A percentile compares a stretch with the other conserved stretches of the same genome.
Conservation (phyloP, 1,140 invertebrate genomes). For the Lineus longissimus region DNA sequence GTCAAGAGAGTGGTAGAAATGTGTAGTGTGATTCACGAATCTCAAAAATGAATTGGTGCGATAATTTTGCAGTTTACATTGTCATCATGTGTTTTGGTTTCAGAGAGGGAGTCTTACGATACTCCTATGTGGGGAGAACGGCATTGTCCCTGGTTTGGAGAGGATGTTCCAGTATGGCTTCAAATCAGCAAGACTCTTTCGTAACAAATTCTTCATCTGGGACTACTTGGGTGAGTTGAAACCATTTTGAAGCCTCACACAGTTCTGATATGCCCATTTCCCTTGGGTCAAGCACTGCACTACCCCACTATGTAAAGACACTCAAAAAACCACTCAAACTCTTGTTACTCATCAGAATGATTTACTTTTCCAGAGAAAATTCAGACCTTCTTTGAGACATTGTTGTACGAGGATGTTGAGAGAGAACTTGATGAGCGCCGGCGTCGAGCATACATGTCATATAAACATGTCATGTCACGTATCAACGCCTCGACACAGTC, state of each 20-base stretch:
- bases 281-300: background rate
- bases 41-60: background rate
- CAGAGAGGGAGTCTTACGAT: constrained; percentile 76
- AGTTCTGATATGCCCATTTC: background rate
- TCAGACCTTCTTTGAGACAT: constrained; percentile 74
- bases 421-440: background rate
- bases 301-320: too few species aligned
- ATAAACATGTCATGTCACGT: background rate
- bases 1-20: too few species aligned
- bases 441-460: background rate
- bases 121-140: constrained; percentile 89
- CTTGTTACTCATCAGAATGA: background rate
- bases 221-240: constrained; percentile 83
- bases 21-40: background rate
- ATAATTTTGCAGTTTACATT: background rate
- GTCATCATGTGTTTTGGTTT: too few species aligned
- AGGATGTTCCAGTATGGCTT: constrained; percentile 86
- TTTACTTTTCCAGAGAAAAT: constrained; percentile 67
- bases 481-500: constrained; percentile 74
- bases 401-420: constrained; percentile 46
- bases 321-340: too few species aligned
- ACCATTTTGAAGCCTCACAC: background rate
- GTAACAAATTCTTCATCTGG: constrained; percentile 94
- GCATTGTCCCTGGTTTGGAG: constrained; percentile 87
- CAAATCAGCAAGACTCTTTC: constrained; percentile 80